Evolutionary conservation across 2,888 invertebrate species (phyloP).

Genomic region (Calliphora vomitoria): DNA sequence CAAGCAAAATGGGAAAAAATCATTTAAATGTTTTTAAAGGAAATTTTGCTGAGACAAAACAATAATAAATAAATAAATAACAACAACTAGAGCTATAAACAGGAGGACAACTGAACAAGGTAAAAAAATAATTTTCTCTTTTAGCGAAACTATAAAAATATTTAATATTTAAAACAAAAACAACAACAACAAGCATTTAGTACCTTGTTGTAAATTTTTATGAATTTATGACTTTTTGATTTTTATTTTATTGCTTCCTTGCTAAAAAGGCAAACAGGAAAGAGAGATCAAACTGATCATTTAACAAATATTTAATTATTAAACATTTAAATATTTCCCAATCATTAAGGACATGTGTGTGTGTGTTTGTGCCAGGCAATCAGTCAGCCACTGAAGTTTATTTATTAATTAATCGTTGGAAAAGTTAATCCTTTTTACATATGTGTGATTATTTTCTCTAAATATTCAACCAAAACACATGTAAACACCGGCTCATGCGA

Average conservation of each 20-base stretch:
- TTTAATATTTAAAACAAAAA: background rate
- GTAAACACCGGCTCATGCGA: background rate
- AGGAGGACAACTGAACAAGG: background rate
- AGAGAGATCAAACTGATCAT: background rate
- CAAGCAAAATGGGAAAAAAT: background rate
- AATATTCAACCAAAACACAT: background rate
- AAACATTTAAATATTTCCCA: constrained; percentile 12
- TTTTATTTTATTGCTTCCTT: background rate
- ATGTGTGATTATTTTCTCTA: constrained; percentile 2
- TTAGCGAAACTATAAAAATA: background rate
- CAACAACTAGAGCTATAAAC: background rate
- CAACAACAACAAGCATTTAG: background rate
- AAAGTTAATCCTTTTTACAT: constrained; percentile 66
- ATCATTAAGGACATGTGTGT: constrained; percentile 31
- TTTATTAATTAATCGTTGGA: constrained; percentile 30
- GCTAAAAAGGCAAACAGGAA: background rate
- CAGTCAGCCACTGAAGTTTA: background rate
- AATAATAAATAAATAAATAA: too few relatives aligned
- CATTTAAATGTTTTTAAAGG: background rate
- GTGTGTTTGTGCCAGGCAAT: background rate
- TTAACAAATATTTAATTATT: background rate
- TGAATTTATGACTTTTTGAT: background rate
- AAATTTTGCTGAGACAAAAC: background rate
- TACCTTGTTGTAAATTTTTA: background rate
- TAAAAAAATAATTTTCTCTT: background rate